Conservation (phyloP, 2,797 vertebrate genomes). For the Rhynchonycteris naso region DNA sequence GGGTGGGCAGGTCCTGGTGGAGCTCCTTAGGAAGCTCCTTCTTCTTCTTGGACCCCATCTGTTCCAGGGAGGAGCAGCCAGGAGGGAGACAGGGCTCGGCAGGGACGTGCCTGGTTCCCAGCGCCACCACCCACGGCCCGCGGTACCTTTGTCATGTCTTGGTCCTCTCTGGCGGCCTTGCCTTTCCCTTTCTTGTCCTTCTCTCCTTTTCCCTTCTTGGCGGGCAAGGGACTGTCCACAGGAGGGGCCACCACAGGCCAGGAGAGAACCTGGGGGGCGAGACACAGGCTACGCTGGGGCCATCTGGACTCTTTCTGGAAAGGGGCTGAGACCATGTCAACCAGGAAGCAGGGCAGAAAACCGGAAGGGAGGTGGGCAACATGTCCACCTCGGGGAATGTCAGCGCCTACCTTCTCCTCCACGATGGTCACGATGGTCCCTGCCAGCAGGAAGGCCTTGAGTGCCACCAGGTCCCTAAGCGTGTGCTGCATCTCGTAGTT, state of each 20-base stretch:
- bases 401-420: constrained; percentile 90
- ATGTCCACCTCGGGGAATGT: accelerated
- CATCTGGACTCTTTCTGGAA: background rate
- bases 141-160: background rate
- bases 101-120: accelerated
- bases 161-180: background rate
- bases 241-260: constrained; percentile 85
- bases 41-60: constrained; percentile 80
- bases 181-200: constrained; percentile 63
- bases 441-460: constrained; percentile 89
- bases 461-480: constrained; percentile 82
- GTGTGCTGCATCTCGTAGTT: constrained; percentile 82
- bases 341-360: background rate
- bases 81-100: accelerated
- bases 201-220: constrained; percentile 77
- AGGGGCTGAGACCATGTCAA: accelerated
- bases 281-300: accelerated
- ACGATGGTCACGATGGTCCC: constrained; percentile 86
- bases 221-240: background rate
- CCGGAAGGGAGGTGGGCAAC: accelerated
- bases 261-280: constrained; percentile 84
- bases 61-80: constrained; percentile 56
- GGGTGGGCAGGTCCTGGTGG: constrained; percentile 86
- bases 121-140: accelerated
- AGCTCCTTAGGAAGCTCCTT: constrained; percentile 79